These are phyloP conservation scores for Spea multiplicata DNA, from an alignment of 2,113 vertebrate genomes.

Conservation along the genomic window DNA sequence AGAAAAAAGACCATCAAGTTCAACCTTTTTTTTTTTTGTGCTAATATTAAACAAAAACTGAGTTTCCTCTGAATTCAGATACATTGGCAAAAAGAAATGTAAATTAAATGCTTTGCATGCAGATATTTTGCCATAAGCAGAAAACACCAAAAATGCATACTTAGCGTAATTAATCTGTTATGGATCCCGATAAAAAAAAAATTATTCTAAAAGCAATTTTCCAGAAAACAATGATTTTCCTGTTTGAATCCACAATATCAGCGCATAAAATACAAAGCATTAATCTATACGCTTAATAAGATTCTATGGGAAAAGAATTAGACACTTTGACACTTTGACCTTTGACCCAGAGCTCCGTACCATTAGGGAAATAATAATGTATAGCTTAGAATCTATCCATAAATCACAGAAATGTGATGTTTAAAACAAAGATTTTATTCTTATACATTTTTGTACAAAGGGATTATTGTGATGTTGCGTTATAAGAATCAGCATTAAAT, in stretches of 20 bases:
- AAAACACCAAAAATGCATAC: background rate
- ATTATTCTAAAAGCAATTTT: background rate
- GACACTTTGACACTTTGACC: background rate
- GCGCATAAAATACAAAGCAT: background rate
- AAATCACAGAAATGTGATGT: constrained; percentile 2
- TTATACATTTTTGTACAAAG: background rate
- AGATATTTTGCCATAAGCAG: background rate
- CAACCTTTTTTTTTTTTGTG: no score
- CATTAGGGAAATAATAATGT: background rate
- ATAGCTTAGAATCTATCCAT: background rate
- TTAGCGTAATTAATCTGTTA: no score
- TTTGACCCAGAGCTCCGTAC: constrained; percentile 6
- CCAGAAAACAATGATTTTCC: constrained; percentile 9
- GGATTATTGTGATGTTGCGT: background rate
- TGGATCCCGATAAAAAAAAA: background rate
- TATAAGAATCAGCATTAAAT: background rate
- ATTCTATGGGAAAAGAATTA: background rate
- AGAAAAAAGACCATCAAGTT: no score
- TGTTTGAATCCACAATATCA: background rate
- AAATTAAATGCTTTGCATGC: no score
- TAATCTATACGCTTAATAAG: background rate
- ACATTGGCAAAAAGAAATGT: no score
- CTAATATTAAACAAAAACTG: no score
- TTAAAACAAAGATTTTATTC: background rate
- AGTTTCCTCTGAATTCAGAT: no score